A percentile compares a stretch with the other conserved stretches of the same genome.
Evolutionary conservation across 2,888 invertebrate genomes (phyloP).

Genomic region (Pinctada fucata): DNA sequence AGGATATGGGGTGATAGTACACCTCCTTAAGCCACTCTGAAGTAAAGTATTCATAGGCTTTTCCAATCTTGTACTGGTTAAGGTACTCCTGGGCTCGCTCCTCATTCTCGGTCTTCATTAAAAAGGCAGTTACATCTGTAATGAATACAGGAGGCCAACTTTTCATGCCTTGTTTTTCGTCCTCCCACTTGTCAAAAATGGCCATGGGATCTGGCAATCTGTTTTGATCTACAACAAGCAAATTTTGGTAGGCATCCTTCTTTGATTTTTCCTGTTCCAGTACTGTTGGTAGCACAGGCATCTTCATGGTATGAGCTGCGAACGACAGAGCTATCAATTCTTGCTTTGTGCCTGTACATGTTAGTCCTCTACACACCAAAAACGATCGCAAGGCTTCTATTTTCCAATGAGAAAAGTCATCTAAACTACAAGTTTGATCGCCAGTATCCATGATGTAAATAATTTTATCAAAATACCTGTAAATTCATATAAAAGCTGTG

Average conservation of each 20-base stretch:
- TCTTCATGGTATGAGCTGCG: not conserved
- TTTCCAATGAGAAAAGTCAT: not conserved
- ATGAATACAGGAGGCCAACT: slow-evolving; percentile 14
- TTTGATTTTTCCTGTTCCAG: not conserved
- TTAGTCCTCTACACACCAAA: not conserved
- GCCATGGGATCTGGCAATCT: slow-evolving; percentile 14
- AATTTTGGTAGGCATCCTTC: not conserved
- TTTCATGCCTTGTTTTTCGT: slow-evolving; percentile 7
- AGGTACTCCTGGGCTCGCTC: not conserved
- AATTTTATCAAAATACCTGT: not conserved
- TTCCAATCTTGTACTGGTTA: slow-evolving; percentile 21
- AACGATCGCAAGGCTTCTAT: not conserved
- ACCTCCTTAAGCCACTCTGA: slow-evolving; percentile 22
- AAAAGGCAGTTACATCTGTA: slow-evolving; percentile 5
- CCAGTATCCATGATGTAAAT: slow-evolving; percentile 9
- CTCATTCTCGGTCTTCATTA: slow-evolving; percentile 12
- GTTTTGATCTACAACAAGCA: not conserved
- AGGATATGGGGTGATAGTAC: slow-evolving; percentile 19
- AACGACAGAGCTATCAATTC: not conserved
- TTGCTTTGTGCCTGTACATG: slow-evolving; percentile 5
- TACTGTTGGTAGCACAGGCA: not conserved
- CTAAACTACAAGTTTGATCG: slow-evolving; percentile 5
- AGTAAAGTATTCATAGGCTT: slow-evolving; percentile 29
- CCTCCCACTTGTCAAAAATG: not conserved
- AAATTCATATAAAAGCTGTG: too few relatives aligned